phyloP scores from a whole-genome alignment of 2,113 vertebrate genomes.

The Kryptolebias marmoratus region DNA sequence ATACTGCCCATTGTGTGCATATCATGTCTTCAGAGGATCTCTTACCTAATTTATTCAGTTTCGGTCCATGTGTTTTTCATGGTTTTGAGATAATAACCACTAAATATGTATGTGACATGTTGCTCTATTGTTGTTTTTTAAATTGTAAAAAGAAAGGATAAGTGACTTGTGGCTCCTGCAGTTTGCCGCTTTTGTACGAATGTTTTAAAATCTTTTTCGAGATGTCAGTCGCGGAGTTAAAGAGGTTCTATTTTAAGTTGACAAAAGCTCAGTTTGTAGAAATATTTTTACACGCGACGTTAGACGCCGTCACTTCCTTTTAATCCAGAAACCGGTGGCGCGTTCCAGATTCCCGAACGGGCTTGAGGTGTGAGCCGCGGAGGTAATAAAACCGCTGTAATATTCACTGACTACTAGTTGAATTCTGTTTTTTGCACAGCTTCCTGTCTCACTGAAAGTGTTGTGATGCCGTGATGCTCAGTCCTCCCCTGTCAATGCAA shows the following conservation, averaged over 20 bases:
- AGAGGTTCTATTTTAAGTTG: slow-evolving; percentile 3
- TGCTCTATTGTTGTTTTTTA: neutral
- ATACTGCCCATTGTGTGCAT: slow-evolving; percentile 35
- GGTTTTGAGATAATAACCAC: neutral
- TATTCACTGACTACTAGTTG: neutral
- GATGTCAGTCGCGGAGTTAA: neutral
- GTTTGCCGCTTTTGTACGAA: slow-evolving; percentile 18
- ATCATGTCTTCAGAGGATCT: slow-evolving; percentile 23
- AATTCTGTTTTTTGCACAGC: slow-evolving; percentile 7
- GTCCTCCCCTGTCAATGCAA: neutral
- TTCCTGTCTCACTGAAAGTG: neutral
- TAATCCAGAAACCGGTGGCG: neutral
- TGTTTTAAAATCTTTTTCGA: slow-evolving; percentile 5
- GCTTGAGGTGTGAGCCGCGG: neutral
- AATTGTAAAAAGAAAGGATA: neutral
- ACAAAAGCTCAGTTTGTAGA: slow-evolving; percentile 6
- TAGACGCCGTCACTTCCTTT: neutral
- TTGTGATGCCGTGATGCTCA: slow-evolving; percentile 3
- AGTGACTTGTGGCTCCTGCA: neutral
- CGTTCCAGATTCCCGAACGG: neutral
- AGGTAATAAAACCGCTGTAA: neutral
- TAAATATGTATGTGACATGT: neutral
- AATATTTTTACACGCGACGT: slow-evolving; percentile 1
- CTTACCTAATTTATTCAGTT: slow-evolving; percentile 36
- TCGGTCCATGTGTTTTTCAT: neutral